Conservation (phyloP, 23 tunicate species). For the Phallusia fumigata region DNA sequence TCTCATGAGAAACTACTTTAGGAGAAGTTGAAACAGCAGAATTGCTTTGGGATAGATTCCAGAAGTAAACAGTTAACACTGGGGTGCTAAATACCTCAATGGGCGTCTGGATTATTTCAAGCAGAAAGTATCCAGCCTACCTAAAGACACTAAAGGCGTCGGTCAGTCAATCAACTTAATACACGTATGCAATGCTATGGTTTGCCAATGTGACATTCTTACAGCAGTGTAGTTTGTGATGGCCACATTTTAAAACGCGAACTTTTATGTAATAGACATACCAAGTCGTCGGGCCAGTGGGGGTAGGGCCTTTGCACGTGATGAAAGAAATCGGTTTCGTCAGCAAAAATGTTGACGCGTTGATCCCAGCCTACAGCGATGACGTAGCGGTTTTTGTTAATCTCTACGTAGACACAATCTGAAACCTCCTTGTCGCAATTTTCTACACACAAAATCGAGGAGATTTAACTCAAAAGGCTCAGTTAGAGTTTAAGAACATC, state of each 20-base stretch:
- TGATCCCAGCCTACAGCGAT: conserved; percentile 92
- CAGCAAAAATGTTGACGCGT: conserved; percentile 81
- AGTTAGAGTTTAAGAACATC: no score
- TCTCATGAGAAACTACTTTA: no score
- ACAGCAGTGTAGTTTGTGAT: no score
- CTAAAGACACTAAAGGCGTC: no score
- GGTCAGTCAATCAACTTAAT: background rate
- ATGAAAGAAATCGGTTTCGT: conserved; percentile 65
- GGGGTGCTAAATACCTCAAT: no score
- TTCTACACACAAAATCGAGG: conserved; percentile 13
- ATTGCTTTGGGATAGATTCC: no score
- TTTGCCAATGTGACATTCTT: no score
- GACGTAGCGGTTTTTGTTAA: conserved; percentile 67
- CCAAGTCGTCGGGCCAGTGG: conserved; percentile 75
- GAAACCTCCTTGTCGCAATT: conserved; percentile 48
- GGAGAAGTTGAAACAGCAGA: no score
- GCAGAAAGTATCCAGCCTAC: no score
- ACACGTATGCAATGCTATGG: background rate
- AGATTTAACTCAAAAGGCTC: no score
- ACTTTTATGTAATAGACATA: background rate
- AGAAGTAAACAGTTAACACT: no score
- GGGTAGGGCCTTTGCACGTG: conserved; percentile 57
- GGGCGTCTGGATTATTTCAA: no score
- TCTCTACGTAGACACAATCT: conserved; percentile 59
- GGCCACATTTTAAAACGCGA: background rate